Base-by-base conservation (phyloP, 2,113 vertebrate genomes). In the Scopus umbretta region DNA sequence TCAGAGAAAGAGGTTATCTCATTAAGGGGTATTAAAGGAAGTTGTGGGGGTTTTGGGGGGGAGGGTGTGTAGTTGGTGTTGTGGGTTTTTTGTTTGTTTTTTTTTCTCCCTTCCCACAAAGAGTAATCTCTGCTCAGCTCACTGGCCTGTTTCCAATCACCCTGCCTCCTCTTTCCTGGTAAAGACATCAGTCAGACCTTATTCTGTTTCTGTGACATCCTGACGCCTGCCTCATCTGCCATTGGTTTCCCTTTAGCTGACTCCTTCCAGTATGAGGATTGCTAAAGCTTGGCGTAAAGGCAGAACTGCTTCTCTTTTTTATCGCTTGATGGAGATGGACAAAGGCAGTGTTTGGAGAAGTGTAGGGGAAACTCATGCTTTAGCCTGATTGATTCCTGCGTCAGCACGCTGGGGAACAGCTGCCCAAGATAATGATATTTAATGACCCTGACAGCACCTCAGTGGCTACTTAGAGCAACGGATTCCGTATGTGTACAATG, bases 161-260 rank as follows among this genome's bases (percentile, higher is more conserved):
- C 12, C 36, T 59, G 70, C 62, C 55, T 86, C 38, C 38, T 62
- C 30, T 34, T 68, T 83, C 17, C 63, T 47, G 62, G 29, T 53
- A 56, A 82, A 93, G 92, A 59, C 75, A 96, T 95, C 95, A 95
- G 88, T 97, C 97, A 97, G 96, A 91, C 66, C 92, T 94, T 96
- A 96, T 97, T 94, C 94, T 93, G 62, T 97, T 96, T 97, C 93
- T 95, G 82, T 96, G 97, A 96, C 97, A 97, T 68, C 73, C 81
- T 96, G 96, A 97, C 75, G 67, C 50, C 97, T 85, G 43, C 96
- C 97, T 95, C 50, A 40, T 92, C 91, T 58, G 76, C 97, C 86
- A 76, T 43, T 98, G 97, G 92, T 95, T 97, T 97, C 96, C 97
- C 97, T 98, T 95, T 96, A 96, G 97, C 95, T 10, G 7, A 71